Evolutionary conservation across 2,888 invertebrate genomes (phyloP).

Genomic region (Platycheirus rosarum): DNA sequence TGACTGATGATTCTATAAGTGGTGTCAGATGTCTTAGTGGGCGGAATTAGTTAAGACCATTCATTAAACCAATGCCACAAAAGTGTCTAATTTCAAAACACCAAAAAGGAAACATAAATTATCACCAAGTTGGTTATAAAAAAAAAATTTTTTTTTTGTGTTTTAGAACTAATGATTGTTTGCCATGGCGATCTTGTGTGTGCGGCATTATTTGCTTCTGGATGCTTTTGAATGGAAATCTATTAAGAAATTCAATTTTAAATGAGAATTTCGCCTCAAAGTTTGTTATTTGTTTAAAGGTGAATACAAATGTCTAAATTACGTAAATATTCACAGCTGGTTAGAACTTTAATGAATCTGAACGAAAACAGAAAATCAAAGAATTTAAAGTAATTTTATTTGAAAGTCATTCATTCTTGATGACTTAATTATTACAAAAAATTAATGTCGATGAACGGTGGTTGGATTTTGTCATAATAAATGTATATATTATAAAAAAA

Average conservation of each 20-base stretch:
- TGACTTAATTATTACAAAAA: slow-evolving; percentile 32
- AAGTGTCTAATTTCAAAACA: neutral
- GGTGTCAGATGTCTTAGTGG: slow-evolving; percentile 43
- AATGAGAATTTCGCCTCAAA: slow-evolving; percentile 25
- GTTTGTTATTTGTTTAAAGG: slow-evolving; percentile 30
- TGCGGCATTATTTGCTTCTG: slow-evolving; percentile 58
- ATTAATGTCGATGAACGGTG: neutral
- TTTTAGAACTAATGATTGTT: neutral
- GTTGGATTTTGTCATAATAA: too few relatives aligned
- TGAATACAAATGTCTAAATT: slow-evolving; percentile 57
- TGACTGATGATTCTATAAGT: slow-evolving; percentile 47
- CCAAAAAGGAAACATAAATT: slow-evolving; percentile 28
- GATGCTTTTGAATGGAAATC: slow-evolving; percentile 33
- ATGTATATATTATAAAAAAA: too few relatives aligned
- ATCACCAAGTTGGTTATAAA: slow-evolving; percentile 27
- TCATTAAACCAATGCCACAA: neutral
- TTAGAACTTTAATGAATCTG: slow-evolving; percentile 13
- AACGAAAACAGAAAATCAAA: slow-evolving; percentile 1
- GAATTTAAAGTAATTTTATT: slow-evolving; percentile 8
- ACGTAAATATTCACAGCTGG: slow-evolving; percentile 24
- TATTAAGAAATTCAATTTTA: slow-evolving; percentile 40
- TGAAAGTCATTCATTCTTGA: neutral
- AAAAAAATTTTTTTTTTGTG: neutral
- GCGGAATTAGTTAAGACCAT: slow-evolving; percentile 52
- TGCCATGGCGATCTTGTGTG: neutral